Conservation (phyloP, 2,113 vertebrate species). For the Mellivora capensis region DNA sequence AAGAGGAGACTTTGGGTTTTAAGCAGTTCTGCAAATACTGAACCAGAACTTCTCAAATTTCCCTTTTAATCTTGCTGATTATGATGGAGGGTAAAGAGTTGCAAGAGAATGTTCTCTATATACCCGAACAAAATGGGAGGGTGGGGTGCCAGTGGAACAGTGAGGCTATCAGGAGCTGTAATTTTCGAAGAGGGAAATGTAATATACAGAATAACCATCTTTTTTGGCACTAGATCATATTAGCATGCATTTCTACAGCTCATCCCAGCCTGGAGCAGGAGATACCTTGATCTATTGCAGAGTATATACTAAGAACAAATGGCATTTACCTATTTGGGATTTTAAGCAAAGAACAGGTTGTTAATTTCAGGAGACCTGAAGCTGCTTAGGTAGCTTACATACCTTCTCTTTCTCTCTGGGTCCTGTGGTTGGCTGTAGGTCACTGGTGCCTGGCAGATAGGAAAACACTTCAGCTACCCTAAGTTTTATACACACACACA, state of each 20-base stretch:
- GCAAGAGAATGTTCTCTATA: constrained; percentile 10
- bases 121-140: background rate
- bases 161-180: background rate
- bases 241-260: background rate
- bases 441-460: background rate
- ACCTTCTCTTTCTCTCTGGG: background rate
- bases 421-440: background rate
- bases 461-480: background rate
- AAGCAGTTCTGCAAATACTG: background rate
- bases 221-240: background rate
- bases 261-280: background rate
- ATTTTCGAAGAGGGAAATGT: constrained; percentile 37
- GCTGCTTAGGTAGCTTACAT: fast-evolving
- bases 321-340: background rate
- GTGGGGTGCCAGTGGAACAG: background rate
- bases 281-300: background rate
- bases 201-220: background rate
- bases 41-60: constrained; percentile 11
- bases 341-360: background rate
- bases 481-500: background rate
- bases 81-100: constrained; percentile 8
- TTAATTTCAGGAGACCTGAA: background rate
- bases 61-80: constrained; percentile 30
- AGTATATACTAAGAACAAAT: background rate
- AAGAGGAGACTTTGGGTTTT: background rate